Conservation (phyloP, 2,113 vertebrate genomes). For the Onychostruthus taczanowskii region DNA sequence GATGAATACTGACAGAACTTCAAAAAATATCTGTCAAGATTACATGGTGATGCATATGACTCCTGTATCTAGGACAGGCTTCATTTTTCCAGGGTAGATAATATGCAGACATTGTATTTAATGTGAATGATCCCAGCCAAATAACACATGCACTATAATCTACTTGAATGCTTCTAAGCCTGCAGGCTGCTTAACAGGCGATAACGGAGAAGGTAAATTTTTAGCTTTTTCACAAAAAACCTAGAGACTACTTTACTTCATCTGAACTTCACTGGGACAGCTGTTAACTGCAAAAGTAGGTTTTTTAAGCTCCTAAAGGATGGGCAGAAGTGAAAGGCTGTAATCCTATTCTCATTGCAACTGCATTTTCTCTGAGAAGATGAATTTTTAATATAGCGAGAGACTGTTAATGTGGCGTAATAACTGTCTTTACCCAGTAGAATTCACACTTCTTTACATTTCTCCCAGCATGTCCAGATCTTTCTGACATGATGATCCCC, state of each 20-base stretch:
- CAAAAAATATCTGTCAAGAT: background rate
- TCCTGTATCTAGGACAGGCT: background rate
- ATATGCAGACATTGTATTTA: background rate
- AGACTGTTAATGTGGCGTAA: background rate
- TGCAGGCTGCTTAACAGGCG: background rate
- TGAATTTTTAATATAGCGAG: background rate
- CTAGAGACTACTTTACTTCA: background rate
- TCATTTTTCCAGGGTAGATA: background rate
- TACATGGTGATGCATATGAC: background rate
- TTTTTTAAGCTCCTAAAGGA: background rate
- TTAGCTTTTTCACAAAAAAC: constrained; percentile 3
- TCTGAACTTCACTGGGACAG: background rate
- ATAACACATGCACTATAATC: background rate
- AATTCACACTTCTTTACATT: background rate
- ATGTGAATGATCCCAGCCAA: background rate
- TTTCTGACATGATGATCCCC: background rate
- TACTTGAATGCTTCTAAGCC: background rate
- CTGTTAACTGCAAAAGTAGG: background rate
- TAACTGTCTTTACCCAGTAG: background rate
- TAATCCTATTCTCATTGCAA: background rate
- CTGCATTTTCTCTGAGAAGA: background rate
- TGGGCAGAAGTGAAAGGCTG: background rate
- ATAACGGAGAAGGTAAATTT: background rate
- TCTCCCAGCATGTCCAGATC: background rate
- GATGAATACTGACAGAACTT: background rate